phyloP scores from a whole-genome alignment of 1,140 invertebrate species.

The Batillaria attramentaria region DNA sequence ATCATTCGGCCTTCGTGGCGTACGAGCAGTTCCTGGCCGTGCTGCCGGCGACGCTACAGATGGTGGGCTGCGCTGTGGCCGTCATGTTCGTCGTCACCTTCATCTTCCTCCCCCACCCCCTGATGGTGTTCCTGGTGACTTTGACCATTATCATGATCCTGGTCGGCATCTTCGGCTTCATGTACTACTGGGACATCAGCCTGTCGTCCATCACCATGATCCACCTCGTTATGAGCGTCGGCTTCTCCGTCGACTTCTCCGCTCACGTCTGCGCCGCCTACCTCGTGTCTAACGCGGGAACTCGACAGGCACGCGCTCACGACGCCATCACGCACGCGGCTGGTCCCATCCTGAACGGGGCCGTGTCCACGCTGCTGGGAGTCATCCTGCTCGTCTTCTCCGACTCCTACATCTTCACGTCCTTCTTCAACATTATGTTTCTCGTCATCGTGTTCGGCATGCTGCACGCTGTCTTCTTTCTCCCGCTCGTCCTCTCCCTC shows the following conservation, averaged over 20 bases:
- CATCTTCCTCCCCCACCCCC: conserved; percentile 94
- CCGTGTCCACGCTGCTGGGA: conserved; percentile 92
- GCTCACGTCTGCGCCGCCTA: conserved; percentile 98
- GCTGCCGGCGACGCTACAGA: conserved; percentile 91
- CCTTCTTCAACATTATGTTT: conserved; percentile 99
- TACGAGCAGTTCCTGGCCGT: conserved; percentile 89
- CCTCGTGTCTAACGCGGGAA: conserved; percentile 80
- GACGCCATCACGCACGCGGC: conserved; percentile 91
- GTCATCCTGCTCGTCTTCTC: conserved; percentile 89
- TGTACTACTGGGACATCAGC: conserved; percentile 95
- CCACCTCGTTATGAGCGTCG: conserved; percentile 98
- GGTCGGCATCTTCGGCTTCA: conserved; percentile 94
- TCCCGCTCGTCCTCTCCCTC: conserved; percentile 90
- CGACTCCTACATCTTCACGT: conserved; percentile 95
- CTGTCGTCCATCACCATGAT: conserved; percentile 99
- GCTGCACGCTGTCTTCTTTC: conserved; percentile 91
- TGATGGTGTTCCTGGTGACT: conserved; percentile 95
- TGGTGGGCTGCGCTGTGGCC: conserved; percentile 90
- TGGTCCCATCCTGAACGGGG: conserved; percentile 94
- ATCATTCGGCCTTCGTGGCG: conserved; percentile 50
- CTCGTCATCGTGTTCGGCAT: conserved; percentile 95
- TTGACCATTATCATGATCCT: conserved; percentile 97
- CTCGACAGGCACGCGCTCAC: conserved; percentile 79
- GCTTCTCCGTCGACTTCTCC: conserved; percentile 98
- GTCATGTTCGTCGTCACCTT: conserved; percentile 98